Conservation (phyloP, 2,888 invertebrate species). For the Congeria kusceri region DNA sequence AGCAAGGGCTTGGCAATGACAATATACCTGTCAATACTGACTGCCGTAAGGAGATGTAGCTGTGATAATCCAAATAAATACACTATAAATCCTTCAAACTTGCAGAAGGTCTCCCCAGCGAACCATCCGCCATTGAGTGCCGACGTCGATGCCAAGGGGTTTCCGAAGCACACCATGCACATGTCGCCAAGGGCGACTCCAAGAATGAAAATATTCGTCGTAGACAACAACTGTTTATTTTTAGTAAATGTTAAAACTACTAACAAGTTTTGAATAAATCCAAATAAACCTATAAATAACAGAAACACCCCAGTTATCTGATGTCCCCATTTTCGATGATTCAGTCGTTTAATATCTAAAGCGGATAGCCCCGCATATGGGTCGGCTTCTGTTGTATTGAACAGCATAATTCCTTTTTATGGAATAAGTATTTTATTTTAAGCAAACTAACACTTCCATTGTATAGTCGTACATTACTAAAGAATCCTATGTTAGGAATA, state of each 20-base stretch:
- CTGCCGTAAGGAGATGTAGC: conserved; percentile 76
- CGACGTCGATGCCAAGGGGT: conserved; percentile 63
- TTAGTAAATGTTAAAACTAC: conserved; percentile 67
- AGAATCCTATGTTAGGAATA: too few relatives aligned
- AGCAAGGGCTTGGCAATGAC: conserved; percentile 76
- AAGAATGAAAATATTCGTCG: conserved; percentile 78
- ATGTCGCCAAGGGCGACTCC: conserved; percentile 72
- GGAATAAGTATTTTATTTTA: too few relatives aligned
- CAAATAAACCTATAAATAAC: conserved; percentile 51
- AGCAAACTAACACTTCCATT: too few relatives aligned
- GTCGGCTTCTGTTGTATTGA: background rate
- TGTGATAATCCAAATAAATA: conserved; percentile 75
- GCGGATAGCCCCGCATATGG: conserved; percentile 28
- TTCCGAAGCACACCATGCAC: conserved; percentile 65
- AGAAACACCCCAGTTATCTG: conserved; percentile 40
- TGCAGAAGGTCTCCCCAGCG: conserved; percentile 67
- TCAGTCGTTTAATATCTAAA: conserved; percentile 41
- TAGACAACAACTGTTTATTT: conserved; percentile 71
- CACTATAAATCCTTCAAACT: conserved; percentile 75
- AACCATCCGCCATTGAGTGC: conserved; percentile 66
- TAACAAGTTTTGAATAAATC: conserved; percentile 65
- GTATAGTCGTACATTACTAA: too few relatives aligned
- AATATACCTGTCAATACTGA: conserved; percentile 78
- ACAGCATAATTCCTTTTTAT: too few relatives aligned
- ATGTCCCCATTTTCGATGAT: conserved; percentile 44